Percentiles rank a stretch among this genome's conserved stretches.
phyloP scores from a whole-genome alignment of 1,140 invertebrate species.

The Antheraea mylitta region DNA sequence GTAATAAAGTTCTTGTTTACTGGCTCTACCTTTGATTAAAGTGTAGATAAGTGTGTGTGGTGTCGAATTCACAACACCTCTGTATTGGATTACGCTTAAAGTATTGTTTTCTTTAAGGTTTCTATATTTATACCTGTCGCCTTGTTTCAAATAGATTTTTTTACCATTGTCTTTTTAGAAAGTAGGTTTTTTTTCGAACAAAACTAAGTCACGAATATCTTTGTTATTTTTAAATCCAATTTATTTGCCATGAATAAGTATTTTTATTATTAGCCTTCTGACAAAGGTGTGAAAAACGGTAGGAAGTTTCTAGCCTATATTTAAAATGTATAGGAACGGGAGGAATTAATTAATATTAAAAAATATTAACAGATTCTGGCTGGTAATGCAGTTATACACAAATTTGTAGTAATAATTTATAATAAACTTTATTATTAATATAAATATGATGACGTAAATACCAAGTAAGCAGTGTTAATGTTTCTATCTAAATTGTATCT shows the following conservation, averaged over 20 bases:
- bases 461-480: no score
- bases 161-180: not conserved
- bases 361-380: not conserved
- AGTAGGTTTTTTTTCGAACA: not conserved
- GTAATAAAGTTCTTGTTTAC: slow-evolving; percentile 8
- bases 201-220: not conserved
- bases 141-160: not conserved
- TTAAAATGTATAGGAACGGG: not conserved
- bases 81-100: slow-evolving; percentile 1
- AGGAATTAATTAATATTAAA: not conserved
- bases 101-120: not conserved
- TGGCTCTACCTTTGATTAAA: slow-evolving; percentile 7
- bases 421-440: not conserved
- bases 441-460: not conserved
- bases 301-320: not conserved
- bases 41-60: slow-evolving; percentile 5
- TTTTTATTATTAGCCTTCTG: not conserved
- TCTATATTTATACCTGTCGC: not conserved
- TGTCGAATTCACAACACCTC: slow-evolving; percentile 10
- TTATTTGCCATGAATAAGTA: not conserved
- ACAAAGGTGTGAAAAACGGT: not conserved
- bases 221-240: not conserved
- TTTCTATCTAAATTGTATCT: no score
- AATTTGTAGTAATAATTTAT: not conserved
- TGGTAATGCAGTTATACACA: not conserved